phyloP scores from a whole-genome alignment of 1,140 invertebrate species.

The Drosophila subobscura region DNA sequence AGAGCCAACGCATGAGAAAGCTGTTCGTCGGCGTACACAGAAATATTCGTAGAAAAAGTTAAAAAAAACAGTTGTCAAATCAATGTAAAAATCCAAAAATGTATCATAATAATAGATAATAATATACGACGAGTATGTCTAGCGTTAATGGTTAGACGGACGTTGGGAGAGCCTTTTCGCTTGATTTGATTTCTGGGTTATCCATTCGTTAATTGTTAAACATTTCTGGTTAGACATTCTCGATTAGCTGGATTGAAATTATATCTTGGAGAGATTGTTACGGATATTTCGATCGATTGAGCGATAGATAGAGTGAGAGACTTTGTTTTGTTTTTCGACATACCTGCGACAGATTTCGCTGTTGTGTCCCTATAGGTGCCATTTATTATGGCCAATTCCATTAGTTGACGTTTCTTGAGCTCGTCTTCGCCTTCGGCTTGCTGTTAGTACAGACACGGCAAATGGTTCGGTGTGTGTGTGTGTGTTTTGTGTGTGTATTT shows the following conservation, averaged over 20 bases:
- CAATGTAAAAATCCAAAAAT: constrained; percentile 4
- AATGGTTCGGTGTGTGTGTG: constrained; percentile 27
- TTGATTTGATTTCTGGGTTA: not conserved
- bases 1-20: constrained; percentile 80
- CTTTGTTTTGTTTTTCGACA: constrained; percentile 48
- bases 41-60: constrained; percentile 67
- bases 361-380: constrained; percentile 99
- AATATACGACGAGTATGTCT: not conserved
- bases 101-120: constrained; percentile 1
- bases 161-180: constrained; percentile 10
- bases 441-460: constrained; percentile 84
- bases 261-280: constrained; percentile 32
- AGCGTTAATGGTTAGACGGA: constrained; percentile 43
- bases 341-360: constrained; percentile 90
- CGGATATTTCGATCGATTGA: not conserved
- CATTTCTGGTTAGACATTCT: constrained; percentile 10
- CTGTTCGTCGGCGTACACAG: constrained; percentile 61
- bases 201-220: no score
- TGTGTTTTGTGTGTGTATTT: constrained; percentile 49
- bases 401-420: constrained; percentile 99
- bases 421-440: constrained; percentile 99
- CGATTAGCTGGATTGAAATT: constrained; percentile 38
- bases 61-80: constrained; percentile 49
- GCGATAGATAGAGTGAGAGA: constrained; percentile 7
- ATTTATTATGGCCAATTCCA: constrained; percentile 99